Evolutionary conservation across 2,888 invertebrate species (phyloP).

Genomic region (Heliconius aoede): DNA sequence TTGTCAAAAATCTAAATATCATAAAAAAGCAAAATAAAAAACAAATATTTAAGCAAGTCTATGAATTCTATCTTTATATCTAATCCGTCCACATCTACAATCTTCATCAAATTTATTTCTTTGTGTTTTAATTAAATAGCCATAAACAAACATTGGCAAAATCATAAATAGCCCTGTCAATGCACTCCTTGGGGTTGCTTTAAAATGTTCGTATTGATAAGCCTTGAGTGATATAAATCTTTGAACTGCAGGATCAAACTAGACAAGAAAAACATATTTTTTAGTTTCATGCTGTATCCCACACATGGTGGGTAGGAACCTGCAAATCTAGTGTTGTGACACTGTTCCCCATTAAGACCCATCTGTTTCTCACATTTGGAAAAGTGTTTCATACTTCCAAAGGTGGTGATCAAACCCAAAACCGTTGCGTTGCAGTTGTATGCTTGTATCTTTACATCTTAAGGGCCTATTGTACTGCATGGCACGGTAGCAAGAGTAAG

Average conservation of each 20-base stretch:
- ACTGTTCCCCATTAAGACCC: too few species aligned
- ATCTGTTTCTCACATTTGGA: too few species aligned
- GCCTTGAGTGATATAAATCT: conserved; percentile 87
- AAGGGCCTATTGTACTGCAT: too few species aligned
- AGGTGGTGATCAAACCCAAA: too few species aligned
- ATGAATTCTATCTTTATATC: conserved; percentile 87
- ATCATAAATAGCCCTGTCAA: conserved; percentile 70
- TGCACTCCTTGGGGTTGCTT: conserved; percentile 81
- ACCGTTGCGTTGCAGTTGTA: too few species aligned
- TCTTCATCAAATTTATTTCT: conserved; percentile 79
- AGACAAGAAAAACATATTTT: conserved; percentile 52
- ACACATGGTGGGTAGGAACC: too few species aligned
- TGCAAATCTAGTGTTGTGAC: too few species aligned
- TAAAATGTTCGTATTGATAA: conserved; percentile 85
- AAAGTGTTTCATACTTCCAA: too few species aligned
- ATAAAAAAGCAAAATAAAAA: not conserved
- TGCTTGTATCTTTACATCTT: too few species aligned
- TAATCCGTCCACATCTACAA: conserved; percentile 86
- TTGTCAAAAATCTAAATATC: not conserved
- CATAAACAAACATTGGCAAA: conserved; percentile 80
- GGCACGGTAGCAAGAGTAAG: too few species aligned
- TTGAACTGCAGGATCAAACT: conserved; percentile 91
- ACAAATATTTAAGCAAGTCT: conserved; percentile 67
- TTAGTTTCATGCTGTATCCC: not conserved
- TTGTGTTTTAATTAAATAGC: conserved; percentile 75